A percentile compares a stretch with the other conserved stretches of the same genome.
Evolutionary conservation across 2,797 vertebrate species (phyloP).

Genomic region (Dipus sagitta): DNA sequence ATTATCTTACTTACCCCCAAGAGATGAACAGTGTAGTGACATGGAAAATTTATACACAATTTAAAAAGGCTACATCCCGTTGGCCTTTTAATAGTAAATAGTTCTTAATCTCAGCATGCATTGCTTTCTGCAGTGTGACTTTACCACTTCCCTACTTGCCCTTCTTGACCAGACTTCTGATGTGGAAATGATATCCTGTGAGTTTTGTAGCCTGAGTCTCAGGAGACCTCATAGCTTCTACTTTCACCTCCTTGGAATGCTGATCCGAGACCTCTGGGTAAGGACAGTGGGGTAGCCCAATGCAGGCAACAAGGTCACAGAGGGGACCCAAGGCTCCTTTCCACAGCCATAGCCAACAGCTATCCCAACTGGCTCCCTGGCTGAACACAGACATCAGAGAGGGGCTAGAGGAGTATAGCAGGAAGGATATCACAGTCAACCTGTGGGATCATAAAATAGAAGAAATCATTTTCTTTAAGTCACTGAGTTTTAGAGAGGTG

Average conservation of each 20-base stretch:
- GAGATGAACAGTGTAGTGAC: neutral
- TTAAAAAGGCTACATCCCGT: neutral
- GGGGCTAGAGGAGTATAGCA: neutral
- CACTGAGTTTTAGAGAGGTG: neutral
- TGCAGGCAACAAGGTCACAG: neutral
- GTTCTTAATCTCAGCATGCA: neutral
- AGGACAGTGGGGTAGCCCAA: neutral
- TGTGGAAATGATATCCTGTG: neutral
- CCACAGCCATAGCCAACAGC: neutral
- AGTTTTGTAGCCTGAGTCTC: neutral
- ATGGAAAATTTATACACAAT: neutral
- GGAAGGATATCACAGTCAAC: neutral
- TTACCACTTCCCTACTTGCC: neutral
- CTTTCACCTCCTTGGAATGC: slow-evolving; percentile 20
- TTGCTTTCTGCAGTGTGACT: neutral
- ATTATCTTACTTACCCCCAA: neutral
- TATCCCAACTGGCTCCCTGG: neutral
- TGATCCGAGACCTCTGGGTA: neutral
- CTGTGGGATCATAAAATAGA: neutral
- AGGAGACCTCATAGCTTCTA: neutral
- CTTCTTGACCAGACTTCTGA: neutral
- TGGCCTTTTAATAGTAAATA: neutral
- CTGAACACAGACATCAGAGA: neutral
- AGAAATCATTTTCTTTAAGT: neutral
- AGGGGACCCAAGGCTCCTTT: neutral